These are phyloP conservation scores for Bovichtus diacanthus DNA, from an alignment of 2,797 vertebrate species.

Conservation along the genomic window DNA sequence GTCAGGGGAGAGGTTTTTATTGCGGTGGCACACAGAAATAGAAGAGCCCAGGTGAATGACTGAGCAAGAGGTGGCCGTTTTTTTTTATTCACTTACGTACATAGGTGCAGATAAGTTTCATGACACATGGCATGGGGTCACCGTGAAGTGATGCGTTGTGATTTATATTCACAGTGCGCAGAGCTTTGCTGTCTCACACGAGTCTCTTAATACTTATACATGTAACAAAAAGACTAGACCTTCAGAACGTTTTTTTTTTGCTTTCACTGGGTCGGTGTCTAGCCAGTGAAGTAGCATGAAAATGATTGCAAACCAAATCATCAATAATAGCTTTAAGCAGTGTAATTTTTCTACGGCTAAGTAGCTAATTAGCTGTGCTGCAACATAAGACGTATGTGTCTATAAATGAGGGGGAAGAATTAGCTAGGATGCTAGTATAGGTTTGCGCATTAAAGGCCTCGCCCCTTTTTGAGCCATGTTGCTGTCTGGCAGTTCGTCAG, in stretches of 20 bases:
- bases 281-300: not conserved
- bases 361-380: not conserved
- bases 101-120: constrained; percentile 46
- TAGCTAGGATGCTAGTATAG: not conserved
- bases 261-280: not conserved
- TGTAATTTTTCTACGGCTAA: not conserved
- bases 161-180: constrained; percentile 28
- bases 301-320: not conserved
- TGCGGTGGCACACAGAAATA: constrained; percentile 50
- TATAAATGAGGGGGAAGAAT: constrained; percentile 20
- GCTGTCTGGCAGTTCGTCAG: constrained; percentile 1
- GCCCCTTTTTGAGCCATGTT: constrained; percentile 6
- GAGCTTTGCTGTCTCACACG: constrained; percentile 6
- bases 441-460: constrained; percentile 10
- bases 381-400: not conserved
- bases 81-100: constrained; percentile 55
- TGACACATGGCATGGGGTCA: constrained; percentile 26
- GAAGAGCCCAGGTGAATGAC: constrained; percentile 61
- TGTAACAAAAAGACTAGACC: not conserved
- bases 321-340: not conserved
- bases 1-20: constrained; percentile 73
- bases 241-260: not conserved
- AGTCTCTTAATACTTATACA: not conserved
- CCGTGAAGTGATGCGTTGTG: constrained; percentile 11
- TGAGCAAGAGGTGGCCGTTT: constrained; percentile 60